A percentile compares a stretch with the other conserved stretches of the same genome.
Conservation (phyloP, 30 jellyfish, hydroid and myxozoan genomes). For the Hydra vulgaris region DNA sequence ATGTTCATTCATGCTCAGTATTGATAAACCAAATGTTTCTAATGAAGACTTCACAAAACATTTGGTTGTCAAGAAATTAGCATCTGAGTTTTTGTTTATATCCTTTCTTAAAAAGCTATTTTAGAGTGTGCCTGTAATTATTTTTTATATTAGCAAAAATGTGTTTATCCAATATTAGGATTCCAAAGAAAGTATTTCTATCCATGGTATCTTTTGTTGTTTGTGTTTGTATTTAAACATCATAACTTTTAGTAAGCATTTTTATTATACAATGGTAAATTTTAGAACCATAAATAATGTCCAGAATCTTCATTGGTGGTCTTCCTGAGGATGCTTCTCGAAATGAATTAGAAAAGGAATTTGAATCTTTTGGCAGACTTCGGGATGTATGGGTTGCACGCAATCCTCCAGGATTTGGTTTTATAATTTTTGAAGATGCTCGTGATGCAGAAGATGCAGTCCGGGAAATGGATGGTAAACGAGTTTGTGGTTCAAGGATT, state of each 20-base stretch:
- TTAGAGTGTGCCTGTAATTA: too few species aligned
- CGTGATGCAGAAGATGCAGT: constrained; percentile 99
- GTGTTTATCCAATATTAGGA: too few species aligned
- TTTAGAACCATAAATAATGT: constrained; percentile 26
- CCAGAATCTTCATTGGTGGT: constrained; percentile 85
- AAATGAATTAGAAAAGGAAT: constrained; percentile 83
- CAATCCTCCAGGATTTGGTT: constrained; percentile 96
- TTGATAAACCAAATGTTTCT: too few species aligned
- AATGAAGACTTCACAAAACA: too few species aligned
- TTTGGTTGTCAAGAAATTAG: too few species aligned
- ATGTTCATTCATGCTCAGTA: too few species aligned
- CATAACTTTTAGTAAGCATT: neutral
- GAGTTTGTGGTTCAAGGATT: constrained; percentile 90
- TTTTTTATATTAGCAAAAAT: too few species aligned
- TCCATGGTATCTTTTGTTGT: too few species aligned
- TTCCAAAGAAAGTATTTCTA: too few species aligned
- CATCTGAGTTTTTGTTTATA: too few species aligned
- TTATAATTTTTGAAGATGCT: constrained; percentile 73
- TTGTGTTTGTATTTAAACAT: too few species aligned
- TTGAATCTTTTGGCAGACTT: constrained; percentile 82
- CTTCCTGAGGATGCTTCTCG: constrained; percentile 94
- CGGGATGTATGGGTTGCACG: constrained; percentile 98
- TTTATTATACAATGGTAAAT: neutral
- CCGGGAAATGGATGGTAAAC: constrained; percentile 87
- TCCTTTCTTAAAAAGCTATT: too few species aligned